Base-by-base conservation (phyloP, 2,113 vertebrate species). In the Labeo rohita region DNA sequence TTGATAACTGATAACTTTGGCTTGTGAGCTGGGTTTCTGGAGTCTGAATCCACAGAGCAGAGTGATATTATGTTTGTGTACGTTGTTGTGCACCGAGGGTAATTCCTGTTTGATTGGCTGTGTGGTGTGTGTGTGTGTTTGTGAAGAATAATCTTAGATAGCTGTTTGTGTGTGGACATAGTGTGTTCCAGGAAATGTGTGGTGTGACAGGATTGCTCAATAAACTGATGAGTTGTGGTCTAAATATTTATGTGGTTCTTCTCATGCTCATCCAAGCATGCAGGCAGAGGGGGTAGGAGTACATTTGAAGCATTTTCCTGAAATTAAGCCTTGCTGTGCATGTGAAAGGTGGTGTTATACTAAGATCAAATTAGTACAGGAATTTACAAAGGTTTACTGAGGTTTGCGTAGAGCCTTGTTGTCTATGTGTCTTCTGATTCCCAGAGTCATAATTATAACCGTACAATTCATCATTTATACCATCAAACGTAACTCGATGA, bases 321-420 rank as follows among this genome's bases (percentile, higher is more conserved):
- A 43, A 50, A 65, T 86, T 34, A 23, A 66, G 7, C 8, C 2
- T 49, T 61, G 72, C 81, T 72, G 52, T 59, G 66, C 78, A 74
- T 78, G 16, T 50, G 43, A 21, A 63, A 50, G 5, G 39, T n/a
- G 43, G 66, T 39, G 66, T 68, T 36, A 36, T 36, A 39, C 21
- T 11, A 49, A 52, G 73, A 1, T 54, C 49, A 77, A 36, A 36
- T 54, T 50, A 75, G n/a, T 45, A 49, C 49, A 43, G 18, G 23
- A 61, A 61, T 61, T 61, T 21, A n/a, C 56, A n/a, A n/a, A 66
- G 68, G 16, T 72, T 70, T 68, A 21, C 16, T 45, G 15, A 72
- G 16, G 34, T 28, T 66, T 73, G 15, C 74, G 61, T 49, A 68
- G 81, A 89, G 68, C 68, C 61, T 39, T 52, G 80, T 72, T 90